Evolutionary conservation across 2,797 vertebrate species (phyloP).

Genomic region (Pseudocheirus occidentalis): DNA sequence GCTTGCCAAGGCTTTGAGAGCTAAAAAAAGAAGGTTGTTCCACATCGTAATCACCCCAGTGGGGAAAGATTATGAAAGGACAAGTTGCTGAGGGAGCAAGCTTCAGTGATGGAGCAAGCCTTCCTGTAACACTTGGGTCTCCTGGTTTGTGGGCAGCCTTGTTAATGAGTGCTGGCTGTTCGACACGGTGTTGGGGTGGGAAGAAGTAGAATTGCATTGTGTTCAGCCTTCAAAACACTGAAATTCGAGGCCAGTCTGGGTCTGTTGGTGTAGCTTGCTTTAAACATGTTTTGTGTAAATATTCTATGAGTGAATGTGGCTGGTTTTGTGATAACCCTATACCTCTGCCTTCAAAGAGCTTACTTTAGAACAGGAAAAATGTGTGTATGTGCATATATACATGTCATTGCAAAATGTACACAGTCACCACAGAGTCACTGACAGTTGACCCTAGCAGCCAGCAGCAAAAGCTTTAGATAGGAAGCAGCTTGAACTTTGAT

Average conservation of each 20-base stretch:
- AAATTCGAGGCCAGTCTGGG: neutral
- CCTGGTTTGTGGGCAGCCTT: neutral
- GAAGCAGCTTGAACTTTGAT: neutral
- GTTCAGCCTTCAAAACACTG: neutral
- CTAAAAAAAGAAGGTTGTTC: neutral
- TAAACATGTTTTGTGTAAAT: neutral
- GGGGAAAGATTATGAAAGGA: neutral
- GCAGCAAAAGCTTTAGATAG: neutral
- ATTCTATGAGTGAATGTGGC: neutral
- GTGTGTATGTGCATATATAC: neutral
- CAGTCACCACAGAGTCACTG: neutral
- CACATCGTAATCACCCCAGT: neutral
- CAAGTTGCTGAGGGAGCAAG: neutral
- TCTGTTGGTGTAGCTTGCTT: neutral
- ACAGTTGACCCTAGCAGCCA: neutral
- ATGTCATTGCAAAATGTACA: neutral
- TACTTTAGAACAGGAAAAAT: neutral
- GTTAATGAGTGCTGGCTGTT: neutral
- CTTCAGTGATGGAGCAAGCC: accelerated
- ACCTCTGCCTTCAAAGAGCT: neutral
- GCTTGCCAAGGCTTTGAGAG: neutral
- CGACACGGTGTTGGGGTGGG: too few relatives aligned
- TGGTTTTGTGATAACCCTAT: neutral
- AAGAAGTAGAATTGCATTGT: neutral
- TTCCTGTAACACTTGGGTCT: accelerated